These are phyloP conservation scores for Acrossocheilus wenchowensis DNA, from an alignment of 2,797 vertebrate species.

Conservation along the genomic window DNA sequence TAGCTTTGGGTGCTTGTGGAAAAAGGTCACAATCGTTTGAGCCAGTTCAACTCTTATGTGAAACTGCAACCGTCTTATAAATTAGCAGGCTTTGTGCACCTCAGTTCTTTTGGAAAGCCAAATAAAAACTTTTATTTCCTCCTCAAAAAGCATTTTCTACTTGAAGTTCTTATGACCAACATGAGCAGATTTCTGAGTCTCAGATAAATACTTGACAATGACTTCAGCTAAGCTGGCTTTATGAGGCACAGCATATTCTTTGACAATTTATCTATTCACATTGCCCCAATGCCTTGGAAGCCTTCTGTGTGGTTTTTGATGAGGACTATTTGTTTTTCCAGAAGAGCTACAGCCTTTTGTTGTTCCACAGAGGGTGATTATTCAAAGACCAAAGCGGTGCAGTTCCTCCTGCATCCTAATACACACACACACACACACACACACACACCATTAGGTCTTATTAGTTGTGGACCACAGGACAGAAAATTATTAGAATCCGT, in stretches of 20 bases:
- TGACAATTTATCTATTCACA: not conserved
- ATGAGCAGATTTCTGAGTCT: slow-evolving; percentile 16
- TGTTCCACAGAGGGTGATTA: slow-evolving; percentile 63
- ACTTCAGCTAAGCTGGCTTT: slow-evolving; percentile 14
- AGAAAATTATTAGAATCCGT: slow-evolving; percentile 54
- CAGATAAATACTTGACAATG: not conserved
- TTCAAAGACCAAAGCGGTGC: slow-evolving; percentile 66
- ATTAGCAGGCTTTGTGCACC: slow-evolving; percentile 20
- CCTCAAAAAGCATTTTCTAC: slow-evolving; percentile 26
- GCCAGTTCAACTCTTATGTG: slow-evolving; percentile 7
- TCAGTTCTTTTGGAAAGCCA: not conserved
- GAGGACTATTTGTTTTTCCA: slow-evolving; percentile 42
- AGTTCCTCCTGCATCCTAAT: slow-evolving; percentile 67
- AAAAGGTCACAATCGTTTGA: slow-evolving; percentile 33
- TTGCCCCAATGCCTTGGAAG: slow-evolving; percentile 4
- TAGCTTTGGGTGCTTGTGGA: slow-evolving; percentile 47
- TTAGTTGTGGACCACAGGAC: slow-evolving; percentile 51
- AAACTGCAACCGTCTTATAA: not conserved
- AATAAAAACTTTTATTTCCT: not conserved
- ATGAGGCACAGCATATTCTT: slow-evolving; percentile 20
- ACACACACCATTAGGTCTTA: slow-evolving; percentile 49
- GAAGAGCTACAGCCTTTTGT: slow-evolving; percentile 39
- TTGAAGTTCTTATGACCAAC: slow-evolving; percentile 23
- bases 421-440: slow-evolving; percentile 27
- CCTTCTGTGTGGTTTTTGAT: slow-evolving; percentile 32